Evolutionary conservation across 1,140 invertebrate genomes (phyloP).

Genomic region (Sarcophaga bullata): DNA sequence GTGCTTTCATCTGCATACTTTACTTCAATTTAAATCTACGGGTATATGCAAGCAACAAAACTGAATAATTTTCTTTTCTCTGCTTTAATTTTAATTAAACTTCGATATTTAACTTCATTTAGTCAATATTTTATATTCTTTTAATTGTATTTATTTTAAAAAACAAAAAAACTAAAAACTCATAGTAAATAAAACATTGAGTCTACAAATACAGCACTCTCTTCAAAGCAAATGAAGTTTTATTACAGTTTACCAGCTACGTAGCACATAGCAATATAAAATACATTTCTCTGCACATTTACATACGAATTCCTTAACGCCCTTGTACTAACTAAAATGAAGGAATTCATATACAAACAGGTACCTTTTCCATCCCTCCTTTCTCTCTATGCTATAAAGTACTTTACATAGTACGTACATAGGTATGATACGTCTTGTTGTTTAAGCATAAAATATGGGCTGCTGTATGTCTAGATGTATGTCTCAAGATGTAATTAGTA

Average conservation of each 20-base stretch:
- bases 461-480: neutral
- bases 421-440: too few relatives aligned
- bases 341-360: too few relatives aligned
- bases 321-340: too few relatives aligned
- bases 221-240: neutral
- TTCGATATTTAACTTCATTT: neutral
- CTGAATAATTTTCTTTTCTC: neutral
- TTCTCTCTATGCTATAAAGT: too few relatives aligned
- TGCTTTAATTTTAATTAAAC: neutral
- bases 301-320: neutral
- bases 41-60: too few relatives aligned
- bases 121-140: neutral
- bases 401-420: too few relatives aligned
- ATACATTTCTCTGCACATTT: neutral
- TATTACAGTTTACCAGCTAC: neutral
- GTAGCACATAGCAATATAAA: neutral
- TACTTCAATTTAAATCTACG: too few relatives aligned
- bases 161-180: too few relatives aligned
- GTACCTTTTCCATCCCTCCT: too few relatives aligned
- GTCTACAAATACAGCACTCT: too few relatives aligned
- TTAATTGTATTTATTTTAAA: neutral
- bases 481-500: conserved; percentile 13
- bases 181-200: too few relatives aligned
- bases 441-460: neutral
- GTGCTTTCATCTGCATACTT: too few relatives aligned